Percentiles rank a stretch among this genome's conserved stretches.
These are phyloP conservation scores for Callosobruchus maculatus DNA, from an alignment of 2,888 invertebrate genomes.

Conservation along the genomic window DNA sequence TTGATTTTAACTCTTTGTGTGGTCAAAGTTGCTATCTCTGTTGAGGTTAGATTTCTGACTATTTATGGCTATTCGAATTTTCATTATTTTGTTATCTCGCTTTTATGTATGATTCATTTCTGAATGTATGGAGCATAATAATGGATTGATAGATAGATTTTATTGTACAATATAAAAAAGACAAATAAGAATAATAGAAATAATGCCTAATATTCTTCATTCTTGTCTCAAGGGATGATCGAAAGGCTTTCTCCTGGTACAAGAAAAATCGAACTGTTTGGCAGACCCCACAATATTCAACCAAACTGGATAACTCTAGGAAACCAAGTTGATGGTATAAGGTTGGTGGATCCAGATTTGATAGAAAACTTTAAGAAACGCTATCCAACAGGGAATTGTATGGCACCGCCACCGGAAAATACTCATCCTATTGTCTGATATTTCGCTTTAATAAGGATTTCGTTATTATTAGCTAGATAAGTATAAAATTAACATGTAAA, in stretches of 20 bases:
- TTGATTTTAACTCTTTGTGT: no score
- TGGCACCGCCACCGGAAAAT: conserved; percentile 48
- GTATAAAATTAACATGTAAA: not conserved
- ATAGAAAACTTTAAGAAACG: conserved; percentile 85
- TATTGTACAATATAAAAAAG: no score
- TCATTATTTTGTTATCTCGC: no score
- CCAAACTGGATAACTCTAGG: conserved; percentile 98
- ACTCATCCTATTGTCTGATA: conserved; percentile 30
- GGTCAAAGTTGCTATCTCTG: no score
- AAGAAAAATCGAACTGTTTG: conserved; percentile 94
- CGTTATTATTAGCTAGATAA: not conserved
- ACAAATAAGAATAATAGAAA: no score
- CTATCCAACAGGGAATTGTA: conserved; percentile 85
- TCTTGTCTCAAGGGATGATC: conserved; percentile 60
- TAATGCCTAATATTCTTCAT: not conserved
- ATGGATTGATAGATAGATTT: no score
- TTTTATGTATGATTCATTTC: no score
- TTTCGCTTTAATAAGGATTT: not conserved
- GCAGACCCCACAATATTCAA: conserved; percentile 95
- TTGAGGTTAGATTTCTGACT: no score
- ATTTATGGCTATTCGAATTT: no score
- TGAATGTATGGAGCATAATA: no score
- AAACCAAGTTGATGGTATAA: conserved; percentile 94
- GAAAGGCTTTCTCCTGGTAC: conserved; percentile 95
- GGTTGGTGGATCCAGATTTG: conserved; percentile 87